These are phyloP conservation scores for Axis porcinus DNA, from an alignment of 2,113 vertebrate species.

Conservation along the genomic window DNA sequence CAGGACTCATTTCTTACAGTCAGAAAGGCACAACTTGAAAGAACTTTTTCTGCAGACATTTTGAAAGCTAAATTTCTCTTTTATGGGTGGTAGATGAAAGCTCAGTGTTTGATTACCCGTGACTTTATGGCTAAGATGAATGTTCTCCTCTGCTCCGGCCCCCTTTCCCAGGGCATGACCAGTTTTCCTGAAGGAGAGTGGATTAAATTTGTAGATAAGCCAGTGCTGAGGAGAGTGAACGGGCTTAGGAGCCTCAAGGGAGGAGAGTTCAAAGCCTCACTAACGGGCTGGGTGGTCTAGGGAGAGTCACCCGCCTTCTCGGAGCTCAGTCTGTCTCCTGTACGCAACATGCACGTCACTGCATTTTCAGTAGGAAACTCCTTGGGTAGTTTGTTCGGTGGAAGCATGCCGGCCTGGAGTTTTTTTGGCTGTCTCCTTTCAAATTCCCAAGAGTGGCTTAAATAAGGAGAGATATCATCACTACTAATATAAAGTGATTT, in stretches of 20 bases:
- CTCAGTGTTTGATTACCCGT: not conserved
- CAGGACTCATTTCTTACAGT: not conserved
- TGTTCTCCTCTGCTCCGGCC: not conserved
- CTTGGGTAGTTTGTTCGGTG: not conserved
- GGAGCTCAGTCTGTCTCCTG: fast-evolving
- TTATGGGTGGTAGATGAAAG: not conserved
- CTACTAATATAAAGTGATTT: not conserved
- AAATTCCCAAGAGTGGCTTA: not conserved
- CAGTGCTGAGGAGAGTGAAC: not conserved
- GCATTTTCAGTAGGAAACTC: not conserved
- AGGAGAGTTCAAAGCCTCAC: not conserved
- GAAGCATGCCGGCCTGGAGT: not conserved
- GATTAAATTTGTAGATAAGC: not conserved
- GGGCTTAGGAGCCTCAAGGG: not conserved
- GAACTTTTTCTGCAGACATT: not conserved
- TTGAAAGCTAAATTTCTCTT: not conserved
- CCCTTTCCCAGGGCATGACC: not conserved
- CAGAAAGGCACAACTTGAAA: not conserved
- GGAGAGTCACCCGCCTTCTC: not conserved
- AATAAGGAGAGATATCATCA: not conserved
- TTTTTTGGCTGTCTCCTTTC: not conserved
- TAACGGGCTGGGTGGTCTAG: not conserved
- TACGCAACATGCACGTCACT: not conserved
- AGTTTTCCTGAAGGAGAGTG: not conserved
- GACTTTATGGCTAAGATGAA: not conserved